These are phyloP conservation scores for Dyspetes luteomarginatus DNA, from an alignment of 2,888 invertebrate species.

Conservation along the genomic window DNA sequence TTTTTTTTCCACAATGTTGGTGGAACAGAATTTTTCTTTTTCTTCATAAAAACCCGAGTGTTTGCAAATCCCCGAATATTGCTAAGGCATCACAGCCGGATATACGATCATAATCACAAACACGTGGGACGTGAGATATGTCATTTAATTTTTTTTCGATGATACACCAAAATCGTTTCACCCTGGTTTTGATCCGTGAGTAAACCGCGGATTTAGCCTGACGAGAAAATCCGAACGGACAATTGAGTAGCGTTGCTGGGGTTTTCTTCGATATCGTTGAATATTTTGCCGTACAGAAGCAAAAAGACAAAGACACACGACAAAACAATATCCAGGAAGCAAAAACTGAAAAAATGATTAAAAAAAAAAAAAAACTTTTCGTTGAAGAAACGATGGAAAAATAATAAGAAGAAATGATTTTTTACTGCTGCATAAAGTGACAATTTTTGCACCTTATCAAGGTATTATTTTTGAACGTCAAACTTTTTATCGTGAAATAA, in stretches of 20 bases:
- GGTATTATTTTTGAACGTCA: no score
- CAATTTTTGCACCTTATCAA: no score
- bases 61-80: conserved; percentile 1
- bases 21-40: neutral
- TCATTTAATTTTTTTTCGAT: neutral
- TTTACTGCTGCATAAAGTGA: no score
- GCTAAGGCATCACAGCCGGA: neutral
- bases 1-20: conserved; percentile 1
- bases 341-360: neutral
- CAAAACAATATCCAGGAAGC: no score
- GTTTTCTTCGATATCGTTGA: conserved; percentile 10
- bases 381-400: neutral
- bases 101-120: neutral
- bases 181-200: conserved; percentile 28
- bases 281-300: no score
- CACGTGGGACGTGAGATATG: neutral
- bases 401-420: no score
- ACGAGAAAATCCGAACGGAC: conserved; percentile 27
- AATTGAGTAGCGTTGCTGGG: conserved; percentile 17
- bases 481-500: no score
- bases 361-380: neutral
- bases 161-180: conserved; percentile 14
- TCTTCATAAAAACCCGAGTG: neutral
- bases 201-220: conserved; percentile 39
- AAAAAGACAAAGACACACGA: no score